phyloP scores from a whole-genome alignment of 2,888 invertebrate genomes.

The Orthosia gothica region DNA sequence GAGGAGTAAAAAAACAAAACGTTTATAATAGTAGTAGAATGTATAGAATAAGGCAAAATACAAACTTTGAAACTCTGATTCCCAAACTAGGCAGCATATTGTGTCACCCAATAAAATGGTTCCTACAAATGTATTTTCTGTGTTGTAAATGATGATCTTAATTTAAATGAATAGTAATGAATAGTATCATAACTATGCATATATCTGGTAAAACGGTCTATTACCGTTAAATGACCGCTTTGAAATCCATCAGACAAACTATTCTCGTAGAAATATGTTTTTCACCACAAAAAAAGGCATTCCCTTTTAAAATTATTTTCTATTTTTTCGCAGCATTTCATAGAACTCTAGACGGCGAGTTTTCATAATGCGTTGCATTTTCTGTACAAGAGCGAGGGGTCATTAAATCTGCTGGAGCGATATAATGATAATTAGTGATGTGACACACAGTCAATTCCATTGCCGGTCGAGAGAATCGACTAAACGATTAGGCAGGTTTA shows the following conservation, averaged over 20 bases:
- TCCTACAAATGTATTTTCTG: no score
- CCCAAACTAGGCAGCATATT: no score
- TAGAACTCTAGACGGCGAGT: conserved; percentile 55
- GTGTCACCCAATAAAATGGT: no score
- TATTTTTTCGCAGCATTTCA: conserved; percentile 59
- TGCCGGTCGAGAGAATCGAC: conserved; percentile 37
- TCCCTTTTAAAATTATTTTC: conserved; percentile 44
- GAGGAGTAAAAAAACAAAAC: no score
- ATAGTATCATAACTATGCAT: no score
- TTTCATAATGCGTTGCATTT: conserved; percentile 67
- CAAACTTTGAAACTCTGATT: no score
- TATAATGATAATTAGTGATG: conserved; percentile 69
- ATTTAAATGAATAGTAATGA: no score
- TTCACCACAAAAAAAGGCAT: conserved; percentile 18
- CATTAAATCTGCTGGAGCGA: conserved; percentile 68
- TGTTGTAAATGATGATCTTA: no score
- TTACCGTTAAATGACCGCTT: conserved; percentile 6
- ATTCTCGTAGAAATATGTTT: background rate
- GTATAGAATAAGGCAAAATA: no score
- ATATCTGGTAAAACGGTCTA: no score
- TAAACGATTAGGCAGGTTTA: conserved; percentile 31
- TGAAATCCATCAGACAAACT: conserved; percentile 17
- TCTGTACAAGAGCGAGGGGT: conserved; percentile 63
- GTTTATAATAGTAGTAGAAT: no score
- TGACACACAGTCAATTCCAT: no score